Conservation (phyloP, 2,797 vertebrate genomes). For the Pogonophryne albipinna region DNA sequence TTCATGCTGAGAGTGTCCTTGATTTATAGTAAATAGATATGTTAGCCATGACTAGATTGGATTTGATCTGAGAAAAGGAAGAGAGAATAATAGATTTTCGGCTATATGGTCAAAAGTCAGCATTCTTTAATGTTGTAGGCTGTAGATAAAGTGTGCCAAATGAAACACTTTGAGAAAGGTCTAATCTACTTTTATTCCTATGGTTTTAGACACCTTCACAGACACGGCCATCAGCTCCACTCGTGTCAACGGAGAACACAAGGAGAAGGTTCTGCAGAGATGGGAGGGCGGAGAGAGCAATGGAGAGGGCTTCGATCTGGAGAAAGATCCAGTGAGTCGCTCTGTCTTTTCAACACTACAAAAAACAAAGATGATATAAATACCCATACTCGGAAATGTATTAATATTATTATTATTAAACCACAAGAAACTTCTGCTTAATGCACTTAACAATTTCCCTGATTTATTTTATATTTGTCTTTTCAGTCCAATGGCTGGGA, state of each 20-base stretch:
- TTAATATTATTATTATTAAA: too few relatives aligned
- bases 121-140: neutral
- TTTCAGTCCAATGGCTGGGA: conserved; percentile 94
- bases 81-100: neutral
- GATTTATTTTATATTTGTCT: neutral
- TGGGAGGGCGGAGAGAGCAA: conserved; percentile 95
- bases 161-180: neutral
- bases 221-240: conserved; percentile 91
- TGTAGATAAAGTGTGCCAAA: neutral
- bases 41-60: neutral
- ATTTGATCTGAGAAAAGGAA: neutral
- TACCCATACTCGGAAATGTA: neutral
- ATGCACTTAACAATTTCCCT: neutral
- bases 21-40: neutral
- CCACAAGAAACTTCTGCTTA: neutral
- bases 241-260: conserved; percentile 93
- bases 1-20: neutral
- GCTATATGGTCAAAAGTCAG: neutral
- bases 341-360: neutral
- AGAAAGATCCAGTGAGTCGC: conserved; percentile 89
- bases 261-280: conserved; percentile 93
- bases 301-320: conserved; percentile 92
- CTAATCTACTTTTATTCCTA: conserved; percentile 4
- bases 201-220: conserved; percentile 89
- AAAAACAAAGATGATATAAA: conserved; percentile 2